Evolutionary conservation across 2,113 vertebrate genomes (phyloP), one percentile per base, ranked within the genome.

Genomic region (Antechinus flavipes): DNA sequence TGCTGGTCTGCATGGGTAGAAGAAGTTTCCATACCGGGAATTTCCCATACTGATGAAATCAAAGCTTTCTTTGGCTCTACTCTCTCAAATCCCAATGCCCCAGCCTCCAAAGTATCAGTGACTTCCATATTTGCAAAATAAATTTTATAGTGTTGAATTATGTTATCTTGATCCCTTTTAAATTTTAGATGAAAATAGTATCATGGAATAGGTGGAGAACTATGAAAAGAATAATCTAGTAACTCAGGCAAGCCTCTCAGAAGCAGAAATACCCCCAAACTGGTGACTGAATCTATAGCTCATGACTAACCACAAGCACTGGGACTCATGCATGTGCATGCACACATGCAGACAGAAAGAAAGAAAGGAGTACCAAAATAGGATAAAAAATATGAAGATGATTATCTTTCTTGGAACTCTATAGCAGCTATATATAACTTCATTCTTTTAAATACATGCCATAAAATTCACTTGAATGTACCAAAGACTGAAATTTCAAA

Each of bases 401-500:
- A 84, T 84, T 49, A 46, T 54, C 1, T 52, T 93, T 76, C 61
- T 76, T 27, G 10, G 89, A n/a, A 47, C 25, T 49, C 42, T 95
- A 52, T 93, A 55, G 35, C 50, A 91, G 2, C 2, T 91, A 42
- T 14, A 6, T 94, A 91, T 95, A 96, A 94, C 42, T 47, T n/a
- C 54, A 91, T 92, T 93, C 12, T 35, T 42, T 84, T 42, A 84
- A 22, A 91, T 27, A 14, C 30, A 68, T 14, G 27, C 30, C 91
- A 61, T 42, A 90, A 53, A 96, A 55, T 92, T 56, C 0, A n/a
- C 56, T 42, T 84, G 68, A 84, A 94, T 22, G 2, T n/a, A 9
- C 19, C 50, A n/a, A 95, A 47, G 49, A 95, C 96, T 96, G 61
- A 92, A 0, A 50, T 89, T 98, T 95, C 95, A 98, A 98, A 97